Conservation (phyloP, 2,797 vertebrate species). For the Pseudomugil tenellus region DNA sequence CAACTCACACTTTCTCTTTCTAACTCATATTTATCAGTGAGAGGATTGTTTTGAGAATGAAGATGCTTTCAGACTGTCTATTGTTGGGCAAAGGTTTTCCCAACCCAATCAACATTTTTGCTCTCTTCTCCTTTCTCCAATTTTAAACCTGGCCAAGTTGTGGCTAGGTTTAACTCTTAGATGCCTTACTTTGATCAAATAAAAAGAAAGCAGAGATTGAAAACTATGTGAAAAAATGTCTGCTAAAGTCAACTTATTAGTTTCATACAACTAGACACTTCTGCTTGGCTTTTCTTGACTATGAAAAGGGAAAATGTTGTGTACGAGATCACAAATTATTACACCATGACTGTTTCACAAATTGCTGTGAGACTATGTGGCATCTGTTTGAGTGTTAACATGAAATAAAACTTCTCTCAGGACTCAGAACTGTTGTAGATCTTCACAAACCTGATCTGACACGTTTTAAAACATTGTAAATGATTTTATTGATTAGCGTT, state of each 20-base stretch:
- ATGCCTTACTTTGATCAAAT: not conserved
- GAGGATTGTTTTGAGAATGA: not conserved
- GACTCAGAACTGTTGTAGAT: conserved; percentile 32
- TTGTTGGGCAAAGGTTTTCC: not conserved
- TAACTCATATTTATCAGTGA: not conserved
- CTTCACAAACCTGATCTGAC: conserved; percentile 43
- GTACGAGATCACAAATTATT: not conserved
- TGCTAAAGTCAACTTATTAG: not conserved
- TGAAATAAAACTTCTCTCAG: conserved; percentile 24
- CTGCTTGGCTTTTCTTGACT: not conserved
- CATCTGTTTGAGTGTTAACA: conserved; percentile 15
- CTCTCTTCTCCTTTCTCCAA: not conserved
- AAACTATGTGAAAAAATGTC: not conserved
- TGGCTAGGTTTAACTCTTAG: too few species aligned
- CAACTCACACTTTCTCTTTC: not conserved
- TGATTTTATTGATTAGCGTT: conserved; percentile 25
- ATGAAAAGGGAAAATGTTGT: not conserved
- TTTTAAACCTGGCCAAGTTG: not conserved
- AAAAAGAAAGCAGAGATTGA: not conserved
- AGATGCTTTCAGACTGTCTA: not conserved
- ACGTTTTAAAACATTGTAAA: conserved; percentile 29
- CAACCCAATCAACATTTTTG: not conserved
- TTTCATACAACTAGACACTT: not conserved
- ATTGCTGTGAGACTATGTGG: too few species aligned
- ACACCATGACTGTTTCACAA: not conserved